Base-by-base conservation (phyloP, 2,113 vertebrate species). In the Silurus meridionalis region DNA sequence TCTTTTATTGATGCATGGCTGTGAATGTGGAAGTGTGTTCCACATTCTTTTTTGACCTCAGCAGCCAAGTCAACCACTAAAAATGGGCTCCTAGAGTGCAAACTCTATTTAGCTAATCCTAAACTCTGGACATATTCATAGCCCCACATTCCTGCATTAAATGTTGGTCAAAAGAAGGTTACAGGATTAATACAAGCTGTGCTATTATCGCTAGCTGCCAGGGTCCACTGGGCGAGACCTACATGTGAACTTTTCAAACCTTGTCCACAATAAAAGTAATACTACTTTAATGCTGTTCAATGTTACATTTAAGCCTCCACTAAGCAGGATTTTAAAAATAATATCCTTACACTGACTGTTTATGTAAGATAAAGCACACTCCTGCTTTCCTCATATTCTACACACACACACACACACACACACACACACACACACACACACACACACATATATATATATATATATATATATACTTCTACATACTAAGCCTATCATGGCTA, bases 291-390 rank as follows among this genome's bases (percentile, higher is more conserved):
- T 92, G 84, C 91, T 74, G 88, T 92, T 94, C 93, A 94, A 86
- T 94, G 91, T 93, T 95, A 93, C 93, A 91, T 93, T 92, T 94
- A 94, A 94, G 93, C 93, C 90, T 78, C 89, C 90, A 81, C 90
- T 94, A 93, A 93, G 94, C 90, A 86, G 94, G 93, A 94, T 78
- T 94, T 96, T 96, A 95, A 94, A 97, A 97, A 97, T 97, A 96
- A 97, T 94, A 96, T 95, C 96, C 96, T 98, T 97, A 95, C 96
- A 95, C 96, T 95, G 97, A 95, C 96, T 95, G 93, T 95, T 95
- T 95, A 94, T 92, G 92, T 94, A 93, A 92, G 93, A 93, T 92
- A 91, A 77, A 74, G 91, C 90, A 92, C 91, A 91, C 89, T 95
- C 95, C 58, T 55, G 63, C 67, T 25, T 48, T 75, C 81, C 66